These are phyloP conservation scores for Macquaria ambigua DNA, from an alignment of 2,113 vertebrate genomes.

Conservation along the genomic window DNA sequence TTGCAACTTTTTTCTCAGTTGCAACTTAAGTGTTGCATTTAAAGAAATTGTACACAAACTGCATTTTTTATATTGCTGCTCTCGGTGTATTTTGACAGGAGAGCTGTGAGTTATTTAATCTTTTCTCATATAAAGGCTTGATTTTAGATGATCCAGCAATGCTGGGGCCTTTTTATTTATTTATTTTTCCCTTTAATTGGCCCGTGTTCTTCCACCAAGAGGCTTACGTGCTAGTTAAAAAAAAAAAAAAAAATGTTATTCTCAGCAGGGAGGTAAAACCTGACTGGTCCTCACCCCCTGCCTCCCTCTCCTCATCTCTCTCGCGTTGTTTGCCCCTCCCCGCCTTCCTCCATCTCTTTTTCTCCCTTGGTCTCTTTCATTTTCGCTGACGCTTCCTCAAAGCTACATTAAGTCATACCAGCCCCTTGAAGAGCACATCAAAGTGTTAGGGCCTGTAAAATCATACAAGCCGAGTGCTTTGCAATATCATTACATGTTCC, in stretches of 20 bases:
- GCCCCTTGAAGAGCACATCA: constrained; percentile 80
- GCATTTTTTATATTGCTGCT: constrained; percentile 71
- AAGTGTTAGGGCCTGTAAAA: constrained; percentile 76
- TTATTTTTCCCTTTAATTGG: constrained; percentile 77
- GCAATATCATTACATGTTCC: constrained; percentile 76
- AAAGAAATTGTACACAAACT: constrained; percentile 66
- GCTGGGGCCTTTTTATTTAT: constrained; percentile 58
- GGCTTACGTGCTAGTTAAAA: constrained; percentile 49
- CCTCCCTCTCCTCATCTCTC: constrained; percentile 29
- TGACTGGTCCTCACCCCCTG: constrained; percentile 55
- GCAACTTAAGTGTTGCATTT: constrained; percentile 58
- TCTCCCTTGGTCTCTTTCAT: constrained; percentile 61
- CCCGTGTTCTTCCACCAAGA: constrained; percentile 55
- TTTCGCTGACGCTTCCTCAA: constrained; percentile 71
- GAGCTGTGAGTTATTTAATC: constrained; percentile 69
- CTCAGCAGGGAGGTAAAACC: constrained; percentile 69
- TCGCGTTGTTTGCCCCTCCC: constrained; percentile 51
- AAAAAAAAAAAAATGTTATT: constrained; percentile 49
- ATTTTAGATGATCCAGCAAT: constrained; percentile 80
- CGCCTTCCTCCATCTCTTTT: constrained; percentile 23
- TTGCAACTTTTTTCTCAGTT: constrained; percentile 32
- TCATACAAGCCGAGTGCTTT: constrained; percentile 75
- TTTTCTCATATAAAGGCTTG: constrained; percentile 61
- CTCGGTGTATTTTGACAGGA: constrained; percentile 71
- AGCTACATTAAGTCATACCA: constrained; percentile 78